Conservation (phyloP, 2,113 vertebrate species). For the zebrafish (Danio rerio) region GRCz12tu NC_133184.1:33126501-33127000, state of each 20-base stretch:
- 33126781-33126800: slow-evolving; percentile 35
- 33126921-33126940: slow-evolving; percentile 19
- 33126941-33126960: slow-evolving; percentile 43
- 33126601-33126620: slow-evolving; percentile 42
- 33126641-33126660: slow-evolving; percentile 36
- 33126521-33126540: slow-evolving; percentile 68
- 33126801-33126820: slow-evolving; percentile 11
- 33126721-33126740: too few relatives aligned
- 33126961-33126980: slow-evolving; percentile 72
- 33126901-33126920: slow-evolving; percentile 33
- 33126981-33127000: slow-evolving; percentile 68
- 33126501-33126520: slow-evolving; percentile 46
- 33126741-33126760: slow-evolving; percentile 23
- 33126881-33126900: slow-evolving; percentile 6
- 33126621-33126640: slow-evolving; percentile 16
- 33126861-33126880: slow-evolving; percentile 27
- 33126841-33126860: slow-evolving; percentile 1
- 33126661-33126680: slow-evolving; percentile 41
- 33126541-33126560: slow-evolving; percentile 48
- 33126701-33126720: too few relatives aligned
- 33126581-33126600: slow-evolving; percentile 31
- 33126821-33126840: slow-evolving; percentile 24
- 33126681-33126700: slow-evolving; percentile 16
- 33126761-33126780: slow-evolving; percentile 43
- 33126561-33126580: slow-evolving; percentile 50